These are phyloP conservation scores for Odobenus rosmarus DNA, from an alignment of 2,113 vertebrate genomes.

Conservation along the genomic window DNA sequence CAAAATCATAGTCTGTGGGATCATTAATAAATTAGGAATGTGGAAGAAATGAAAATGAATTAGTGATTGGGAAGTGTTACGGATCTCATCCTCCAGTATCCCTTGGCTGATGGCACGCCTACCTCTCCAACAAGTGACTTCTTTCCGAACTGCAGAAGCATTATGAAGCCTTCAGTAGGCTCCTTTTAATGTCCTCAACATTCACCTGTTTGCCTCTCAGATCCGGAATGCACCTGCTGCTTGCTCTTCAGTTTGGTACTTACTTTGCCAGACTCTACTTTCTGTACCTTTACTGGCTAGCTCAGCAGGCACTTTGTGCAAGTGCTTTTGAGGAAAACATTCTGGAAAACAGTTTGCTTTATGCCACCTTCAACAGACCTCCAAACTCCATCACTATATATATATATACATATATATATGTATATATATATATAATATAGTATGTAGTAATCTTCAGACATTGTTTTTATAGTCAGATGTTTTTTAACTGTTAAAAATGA, in stretches of 20 bases:
- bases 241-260: not conserved
- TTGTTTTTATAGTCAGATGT: not conserved
- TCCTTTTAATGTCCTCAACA: not conserved
- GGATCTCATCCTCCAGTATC: rapidly evolving
- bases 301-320: no score
- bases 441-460: not conserved
- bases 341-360: not conserved
- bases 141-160: not conserved
- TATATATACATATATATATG: no score
- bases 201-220: not conserved
- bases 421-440: no score
- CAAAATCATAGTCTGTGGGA: not conserved
- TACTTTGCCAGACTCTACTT: not conserved
- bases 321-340: not conserved
- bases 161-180: rapidly evolving
- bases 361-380: not conserved
- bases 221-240: rapidly evolving
- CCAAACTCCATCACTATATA: not conserved
- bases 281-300: rapidly evolving
- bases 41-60: not conserved
- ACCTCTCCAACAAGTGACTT: rapidly evolving
- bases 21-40: not conserved
- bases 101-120: rapidly evolving
- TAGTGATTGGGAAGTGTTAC: rapidly evolving
- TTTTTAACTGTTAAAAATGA: not conserved